Base-by-base conservation (phyloP, 1,140 invertebrate species). In the Nephotettix cincticeps region DNA sequence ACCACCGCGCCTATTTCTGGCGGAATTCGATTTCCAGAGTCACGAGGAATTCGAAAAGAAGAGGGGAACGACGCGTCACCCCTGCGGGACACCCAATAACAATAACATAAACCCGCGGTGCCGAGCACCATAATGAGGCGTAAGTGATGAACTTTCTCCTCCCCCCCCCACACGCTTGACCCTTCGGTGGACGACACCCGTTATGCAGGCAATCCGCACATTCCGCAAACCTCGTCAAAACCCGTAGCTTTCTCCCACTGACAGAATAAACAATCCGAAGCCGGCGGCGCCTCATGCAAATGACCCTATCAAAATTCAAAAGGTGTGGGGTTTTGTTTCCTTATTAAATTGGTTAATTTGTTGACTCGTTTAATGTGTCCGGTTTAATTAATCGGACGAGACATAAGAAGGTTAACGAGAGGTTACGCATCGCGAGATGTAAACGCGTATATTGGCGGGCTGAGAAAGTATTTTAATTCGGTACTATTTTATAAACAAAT, bases 271-370 rank as follows among this genome's bases (percentile, higher is more conserved):
- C 47, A 51, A 17, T n/a, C 36, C 36, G 13, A 11, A 1, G 21
- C 56, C 25, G 27, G 56, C 14, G 56, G 56, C 56, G 56, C 14
- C n/a, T 28, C 56, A 27, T 61, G 56, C 28, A 61, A 61, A 61
- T 61, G 27, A 61, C 23, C 13, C 4, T 25, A 29, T 61, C 56
- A 61, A 61, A 25, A 61, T 61, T 61, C 56, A 61, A 25, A 61
- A 51, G 47, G 17, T 27, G 13, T 23, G 23, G 14, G 1, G 56
- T 25, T 61, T 25, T 27, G 56, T 61, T 61, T 61, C 56, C 56
- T 61, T 29, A 61, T 61, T 61, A 25, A 61, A 61, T 61, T n/a
- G 21, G 56, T 61, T 61, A 61, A 61, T 61, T 61, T 25, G 56
- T 28, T 28, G 25, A 23, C 4, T 61, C 23, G 47, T 51, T 19